Evolutionary conservation across 2,797 vertebrate genomes (phyloP).

Genomic region (Muscicapa striata): DNA sequence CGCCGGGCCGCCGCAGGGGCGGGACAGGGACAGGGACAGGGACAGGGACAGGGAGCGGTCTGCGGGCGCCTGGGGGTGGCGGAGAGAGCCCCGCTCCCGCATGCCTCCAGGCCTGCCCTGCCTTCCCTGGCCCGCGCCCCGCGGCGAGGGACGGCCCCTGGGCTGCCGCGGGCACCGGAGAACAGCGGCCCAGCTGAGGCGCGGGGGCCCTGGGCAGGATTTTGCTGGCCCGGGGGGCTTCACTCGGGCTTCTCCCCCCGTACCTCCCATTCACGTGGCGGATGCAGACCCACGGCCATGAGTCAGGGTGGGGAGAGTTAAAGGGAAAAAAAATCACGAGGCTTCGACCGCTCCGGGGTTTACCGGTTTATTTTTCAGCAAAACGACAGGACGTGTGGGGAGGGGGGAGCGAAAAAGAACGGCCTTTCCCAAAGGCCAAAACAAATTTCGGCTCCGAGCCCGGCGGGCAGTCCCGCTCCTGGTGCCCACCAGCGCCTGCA

Average conservation of each 20-base stretch:
- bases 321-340: not conserved
- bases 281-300: not conserved
- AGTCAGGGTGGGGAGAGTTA: not conserved
- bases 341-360: not conserved
- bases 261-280: not conserved
- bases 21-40: not conserved
- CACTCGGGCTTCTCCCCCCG: not conserved
- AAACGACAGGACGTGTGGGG: not conserved
- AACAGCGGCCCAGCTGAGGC: not conserved
- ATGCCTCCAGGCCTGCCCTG: not conserved
- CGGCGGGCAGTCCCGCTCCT: not conserved
- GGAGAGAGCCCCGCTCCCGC: not conserved
- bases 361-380: not conserved
- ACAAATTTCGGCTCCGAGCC: not conserved
- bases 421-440: not conserved
- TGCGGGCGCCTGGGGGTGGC: not conserved
- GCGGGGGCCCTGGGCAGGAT: too few species aligned
- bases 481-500: not conserved
- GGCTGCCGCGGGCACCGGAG: not conserved
- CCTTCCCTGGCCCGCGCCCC: not conserved
- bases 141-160: not conserved
- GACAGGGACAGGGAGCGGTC: too few species aligned
- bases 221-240: too few species aligned
- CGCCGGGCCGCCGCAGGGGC: not conserved
- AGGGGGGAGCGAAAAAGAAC: not conserved